A percentile compares a stretch with the other conserved stretches of the same genome.
Evolutionary conservation across 2,888 invertebrate species (phyloP).

Genomic region (Invenusta paracnida): DNA sequence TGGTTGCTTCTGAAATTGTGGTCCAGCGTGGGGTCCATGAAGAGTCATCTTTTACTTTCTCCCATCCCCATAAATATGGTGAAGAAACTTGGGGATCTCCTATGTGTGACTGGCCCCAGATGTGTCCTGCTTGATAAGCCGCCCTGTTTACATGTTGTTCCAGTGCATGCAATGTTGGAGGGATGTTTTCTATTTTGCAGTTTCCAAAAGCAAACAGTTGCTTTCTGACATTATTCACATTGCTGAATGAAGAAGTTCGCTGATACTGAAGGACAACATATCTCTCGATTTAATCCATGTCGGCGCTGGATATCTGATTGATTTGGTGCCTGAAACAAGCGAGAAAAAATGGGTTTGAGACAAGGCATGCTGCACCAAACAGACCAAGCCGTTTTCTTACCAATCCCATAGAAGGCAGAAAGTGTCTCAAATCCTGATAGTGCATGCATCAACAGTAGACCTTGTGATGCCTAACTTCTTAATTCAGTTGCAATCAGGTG

Average conservation of each 20-base stretch:
- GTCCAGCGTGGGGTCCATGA: background rate
- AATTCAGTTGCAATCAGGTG: slow-evolving; percentile 43
- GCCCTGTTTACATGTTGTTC: slow-evolving; percentile 46
- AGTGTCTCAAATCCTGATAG: background rate
- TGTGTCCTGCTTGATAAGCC: slow-evolving; percentile 45
- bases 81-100: background rate
- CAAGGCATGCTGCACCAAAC: background rate
- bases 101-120: slow-evolving; percentile 40
- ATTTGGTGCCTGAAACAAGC: slow-evolving; percentile 8
- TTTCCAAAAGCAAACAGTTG: slow-evolving; percentile 45
- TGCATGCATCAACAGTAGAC: background rate
- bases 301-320: slow-evolving; percentile 14
- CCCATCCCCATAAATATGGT: background rate
- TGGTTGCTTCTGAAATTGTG: background rate
- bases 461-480: slow-evolving; percentile 32
- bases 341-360: background rate
- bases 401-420: background rate
- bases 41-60: background rate
- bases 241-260: slow-evolving; percentile 34
- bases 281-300: slow-evolving; percentile 44
- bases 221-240: slow-evolving; percentile 45
- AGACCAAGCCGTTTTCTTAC: background rate
- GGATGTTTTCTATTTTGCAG: slow-evolving; percentile 43
- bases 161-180: slow-evolving; percentile 47
- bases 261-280: slow-evolving; percentile 47